Conservation (phyloP, 2,888 invertebrate genomes). For the Pristionchus fissidentatus region DNA sequence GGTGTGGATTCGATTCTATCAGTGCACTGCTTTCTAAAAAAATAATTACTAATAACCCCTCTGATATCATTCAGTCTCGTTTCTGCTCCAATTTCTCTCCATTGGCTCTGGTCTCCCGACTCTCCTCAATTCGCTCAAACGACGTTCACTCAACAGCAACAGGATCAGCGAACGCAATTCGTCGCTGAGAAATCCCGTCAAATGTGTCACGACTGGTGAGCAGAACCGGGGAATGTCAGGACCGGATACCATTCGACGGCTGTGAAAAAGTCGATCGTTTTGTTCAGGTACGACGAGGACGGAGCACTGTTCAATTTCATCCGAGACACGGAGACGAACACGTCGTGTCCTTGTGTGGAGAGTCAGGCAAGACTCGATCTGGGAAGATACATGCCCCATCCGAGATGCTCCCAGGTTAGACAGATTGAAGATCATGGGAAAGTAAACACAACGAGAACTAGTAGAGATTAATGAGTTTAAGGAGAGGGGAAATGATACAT, state of each 20-base stretch:
- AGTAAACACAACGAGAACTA: background rate
- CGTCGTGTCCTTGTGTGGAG: conserved; percentile 85
- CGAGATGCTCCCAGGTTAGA: conserved; percentile 65
- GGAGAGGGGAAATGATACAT: background rate
- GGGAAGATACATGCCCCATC: conserved; percentile 87
- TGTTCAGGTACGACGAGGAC: conserved; percentile 71
- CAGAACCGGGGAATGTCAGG: background rate
- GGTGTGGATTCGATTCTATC: no score
- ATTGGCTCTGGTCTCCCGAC: conserved; percentile 74
- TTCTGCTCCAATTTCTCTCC: conserved; percentile 74
- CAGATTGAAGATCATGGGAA: background rate
- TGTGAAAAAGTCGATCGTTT: background rate
- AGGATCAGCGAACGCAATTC: conserved; percentile 58
- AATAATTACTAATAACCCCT: background rate
- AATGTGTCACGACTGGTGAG: conserved; percentile 74
- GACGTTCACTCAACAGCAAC: conserved; percentile 62
- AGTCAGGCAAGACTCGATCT: conserved; percentile 92
- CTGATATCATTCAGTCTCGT: conserved; percentile 63
- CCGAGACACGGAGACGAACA: conserved; percentile 74
- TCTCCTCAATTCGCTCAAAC: conserved; percentile 62
- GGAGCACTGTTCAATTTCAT: conserved; percentile 74
- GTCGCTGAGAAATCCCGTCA: conserved; percentile 70
- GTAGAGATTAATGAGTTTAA: background rate
- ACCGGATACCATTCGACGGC: background rate
- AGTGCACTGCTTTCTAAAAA: background rate